Base-by-base conservation (phyloP, 2,113 vertebrate species). In the Proteles cristata region DNA sequence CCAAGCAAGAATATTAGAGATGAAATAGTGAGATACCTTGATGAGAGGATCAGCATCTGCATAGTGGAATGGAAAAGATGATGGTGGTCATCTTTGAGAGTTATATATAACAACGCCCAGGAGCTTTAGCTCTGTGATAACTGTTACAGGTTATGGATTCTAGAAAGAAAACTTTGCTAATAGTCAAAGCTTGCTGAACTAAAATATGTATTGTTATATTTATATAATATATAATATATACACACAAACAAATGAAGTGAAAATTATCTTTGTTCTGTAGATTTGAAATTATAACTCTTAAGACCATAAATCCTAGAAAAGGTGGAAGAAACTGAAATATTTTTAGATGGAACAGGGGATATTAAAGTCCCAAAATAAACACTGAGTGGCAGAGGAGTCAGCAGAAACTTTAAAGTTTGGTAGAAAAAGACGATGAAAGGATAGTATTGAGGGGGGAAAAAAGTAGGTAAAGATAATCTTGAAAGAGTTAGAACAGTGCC, bases 401-500 rank as follows among this genome's bases (percentile, higher is more conserved):
- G 97, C 71, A 96, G 69, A 97, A 97, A 94, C 93, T 94, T 97
- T 93, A 93, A 95, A 95, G 80, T 97, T 95, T 90, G 71, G 65
- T 92, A 53, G 73, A 31, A 95, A 93, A 76, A 58, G 69, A 79
- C 1, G 77, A 97, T 97, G 55, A 97, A 96, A 96, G 90, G 69
- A 92, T 94, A 92, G 28, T 80, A 95, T 43, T 86, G 88, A 86
- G 43, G 1, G 11, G 55, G 39, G 31, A 50, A 33, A n/a, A 81
- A 81, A 76, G 25, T 84, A 66, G 76, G 80, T 85, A 97, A 97
- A 96, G 94, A 82, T 92, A 76, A 96, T 97, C 91, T 97, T 97
- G 97, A 97, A 97, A 97, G 96, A 95, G 90, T 87, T 83, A 95
- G 88, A 88, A 89, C 81, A 95, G 79, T 97, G 33, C 35, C 31